These are phyloP conservation scores for Dryoscopus gambensis DNA, from an alignment of 2,113 vertebrate genomes.

Conservation along the genomic window DNA sequence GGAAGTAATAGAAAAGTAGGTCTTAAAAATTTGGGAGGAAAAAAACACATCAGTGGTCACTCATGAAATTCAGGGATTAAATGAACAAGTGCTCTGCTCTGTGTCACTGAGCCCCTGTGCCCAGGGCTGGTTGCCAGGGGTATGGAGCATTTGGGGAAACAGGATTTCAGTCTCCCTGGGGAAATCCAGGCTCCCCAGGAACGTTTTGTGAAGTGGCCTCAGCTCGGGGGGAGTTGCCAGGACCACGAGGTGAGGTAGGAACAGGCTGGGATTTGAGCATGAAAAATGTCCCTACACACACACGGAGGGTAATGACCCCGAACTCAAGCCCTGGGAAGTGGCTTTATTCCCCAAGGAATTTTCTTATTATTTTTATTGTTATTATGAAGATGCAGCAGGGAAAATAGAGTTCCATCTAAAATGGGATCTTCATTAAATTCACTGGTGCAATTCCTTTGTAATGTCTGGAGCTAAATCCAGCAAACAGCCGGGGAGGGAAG, in stretches of 20 bases:
- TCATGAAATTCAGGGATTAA: neutral
- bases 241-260: neutral
- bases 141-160: rapidly evolving
- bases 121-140: neutral
- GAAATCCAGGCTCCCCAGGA: no score
- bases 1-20: neutral
- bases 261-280: neutral
- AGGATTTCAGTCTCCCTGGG: neutral
- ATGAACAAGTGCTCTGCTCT: neutral
- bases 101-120: neutral
- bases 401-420: neutral
- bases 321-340: neutral
- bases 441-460: neutral
- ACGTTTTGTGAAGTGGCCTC: neutral
- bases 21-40: no score
- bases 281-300: neutral
- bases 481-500: neutral
- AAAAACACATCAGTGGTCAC: neutral
- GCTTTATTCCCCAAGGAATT: neutral
- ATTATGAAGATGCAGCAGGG: neutral
- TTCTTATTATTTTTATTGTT: neutral
- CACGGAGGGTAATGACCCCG: neutral
- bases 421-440: neutral
- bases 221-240: neutral
- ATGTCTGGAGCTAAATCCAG: neutral